Conservation (phyloP, 2,113 vertebrate genomes). For the Rhinichthys klamathensis region DNA sequence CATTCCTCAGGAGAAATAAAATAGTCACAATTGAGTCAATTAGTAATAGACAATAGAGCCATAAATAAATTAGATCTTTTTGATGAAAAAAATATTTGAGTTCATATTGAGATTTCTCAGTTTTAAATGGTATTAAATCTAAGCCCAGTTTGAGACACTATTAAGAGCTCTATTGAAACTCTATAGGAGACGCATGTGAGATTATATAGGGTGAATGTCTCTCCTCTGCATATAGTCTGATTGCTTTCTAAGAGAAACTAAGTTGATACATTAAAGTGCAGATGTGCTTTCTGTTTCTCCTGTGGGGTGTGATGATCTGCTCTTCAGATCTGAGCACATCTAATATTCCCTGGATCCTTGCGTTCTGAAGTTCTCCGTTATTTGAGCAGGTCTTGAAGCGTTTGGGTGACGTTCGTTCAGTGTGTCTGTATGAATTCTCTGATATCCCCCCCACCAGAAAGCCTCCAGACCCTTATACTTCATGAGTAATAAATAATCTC, state of each 20-base stretch:
- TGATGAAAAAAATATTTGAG: background rate
- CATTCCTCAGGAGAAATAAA: slow-evolving; percentile 7
- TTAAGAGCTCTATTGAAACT: too few relatives aligned
- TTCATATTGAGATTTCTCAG: background rate
- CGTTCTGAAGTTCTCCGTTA: background rate
- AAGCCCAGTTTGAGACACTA: background rate
- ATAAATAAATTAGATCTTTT: background rate
- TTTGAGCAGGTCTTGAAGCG: background rate
- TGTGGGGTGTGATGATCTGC: background rate
- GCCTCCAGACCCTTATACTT: slow-evolving; percentile 5
- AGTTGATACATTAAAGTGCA: background rate
- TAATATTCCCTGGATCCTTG: background rate
- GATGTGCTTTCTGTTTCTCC: background rate
- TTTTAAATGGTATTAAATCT: background rate
- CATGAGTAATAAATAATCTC: slow-evolving; percentile 36
- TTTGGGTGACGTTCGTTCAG: background rate
- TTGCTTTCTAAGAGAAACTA: background rate
- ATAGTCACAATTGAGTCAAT: background rate
- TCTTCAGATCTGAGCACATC: background rate
- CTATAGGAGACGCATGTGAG: too few relatives aligned
- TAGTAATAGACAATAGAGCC: background rate
- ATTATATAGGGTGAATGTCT: background rate
- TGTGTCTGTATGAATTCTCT: slow-evolving; percentile 2
- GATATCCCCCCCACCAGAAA: background rate
- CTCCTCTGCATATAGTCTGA: background rate